Evolutionary conservation across 2,888 invertebrate genomes (phyloP), one percentile per base, ranked within the genome.

Genomic region (Sarcophaga subvicina): DNA sequence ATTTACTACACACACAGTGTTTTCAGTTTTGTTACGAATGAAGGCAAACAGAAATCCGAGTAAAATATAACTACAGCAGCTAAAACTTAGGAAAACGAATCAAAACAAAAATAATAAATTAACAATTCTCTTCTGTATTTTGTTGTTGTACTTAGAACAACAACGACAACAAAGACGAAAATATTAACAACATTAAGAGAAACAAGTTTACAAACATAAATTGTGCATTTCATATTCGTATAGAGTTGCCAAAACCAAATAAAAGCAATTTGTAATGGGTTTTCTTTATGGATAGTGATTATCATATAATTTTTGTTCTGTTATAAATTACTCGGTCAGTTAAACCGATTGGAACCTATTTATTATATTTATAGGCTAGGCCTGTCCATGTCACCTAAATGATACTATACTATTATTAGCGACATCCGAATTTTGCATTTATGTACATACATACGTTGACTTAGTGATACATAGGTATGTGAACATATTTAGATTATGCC

Each of bases 1-100:
- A 71, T 37, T 37, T 37, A 37, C 10, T 27, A 67, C 4, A 47
- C 12, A 70, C 3, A 62, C 45, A 54, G 17, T 54, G 17, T 54
- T 54, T 54, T 54, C 4, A 60, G 47, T 66, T 66, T 73, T 54
- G 75, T 54, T 54, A 54, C 59, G 75, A 76, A 76, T 75, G 72
- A 71, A 64, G 59, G 22, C 59, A 73, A n/a, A 27, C 25, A 75
- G 12, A 27, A 54, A 73, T 4, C 1, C 11, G 4, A 54, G 17
- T 17, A 54, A 54, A 62, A 62, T 62, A n/a, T 62, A 62, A n/a
- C 4, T 17, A 62, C n/a, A 22, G n/a, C 20, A 20, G 14, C 59
- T 2, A 59, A 59, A 59, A 59, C 59, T 59, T 37, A 37, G 37
- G 2, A 37, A 37, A 8, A 17, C 4, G 17, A 54, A 17, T 54